Percentiles rank a stretch among this genome's conserved stretches.
Conservation (phyloP, 2,797 vertebrate species). For the Sebastes minor region DNA sequence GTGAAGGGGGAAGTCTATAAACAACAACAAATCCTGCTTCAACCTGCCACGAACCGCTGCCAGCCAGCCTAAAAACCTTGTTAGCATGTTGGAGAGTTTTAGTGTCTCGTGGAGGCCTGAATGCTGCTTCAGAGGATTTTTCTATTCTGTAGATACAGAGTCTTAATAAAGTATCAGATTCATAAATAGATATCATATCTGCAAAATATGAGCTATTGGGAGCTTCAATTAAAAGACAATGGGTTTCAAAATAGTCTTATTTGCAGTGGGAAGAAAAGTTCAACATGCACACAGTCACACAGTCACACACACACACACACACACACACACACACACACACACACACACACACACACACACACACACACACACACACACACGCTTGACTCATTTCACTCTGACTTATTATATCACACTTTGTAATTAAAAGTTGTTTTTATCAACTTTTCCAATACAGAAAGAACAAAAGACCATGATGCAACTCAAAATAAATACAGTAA, state of each 20-base stretch:
- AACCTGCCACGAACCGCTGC: conserved; percentile 11
- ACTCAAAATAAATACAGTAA: not conserved
- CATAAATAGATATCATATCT: not conserved
- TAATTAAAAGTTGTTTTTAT: not conserved
- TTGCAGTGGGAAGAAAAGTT: not conserved
- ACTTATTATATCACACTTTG: not conserved
- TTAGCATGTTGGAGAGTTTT: not conserved
- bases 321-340: not conserved
- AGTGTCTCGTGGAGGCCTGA: too few species aligned
- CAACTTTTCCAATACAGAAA: not conserved
- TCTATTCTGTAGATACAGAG: not conserved
- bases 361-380: not conserved
- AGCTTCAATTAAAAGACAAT: not conserved
- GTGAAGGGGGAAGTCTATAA: too few species aligned
- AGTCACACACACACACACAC: not conserved
- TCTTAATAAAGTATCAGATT: not conserved
- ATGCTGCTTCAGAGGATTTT: too few species aligned
- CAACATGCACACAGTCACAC: not conserved
- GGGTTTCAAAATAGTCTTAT: not conserved
- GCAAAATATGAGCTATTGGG: not conserved
- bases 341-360: not conserved
- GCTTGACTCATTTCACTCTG: not conserved
- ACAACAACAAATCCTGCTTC: not conserved
- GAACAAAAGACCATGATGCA: not conserved
- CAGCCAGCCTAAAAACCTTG: conserved; percentile 18